A percentile compares a stretch with the other conserved stretches of the same genome.
Evolutionary conservation across 2,113 vertebrate genomes (phyloP).

Genomic region (Otocyon megalotis): DNA sequence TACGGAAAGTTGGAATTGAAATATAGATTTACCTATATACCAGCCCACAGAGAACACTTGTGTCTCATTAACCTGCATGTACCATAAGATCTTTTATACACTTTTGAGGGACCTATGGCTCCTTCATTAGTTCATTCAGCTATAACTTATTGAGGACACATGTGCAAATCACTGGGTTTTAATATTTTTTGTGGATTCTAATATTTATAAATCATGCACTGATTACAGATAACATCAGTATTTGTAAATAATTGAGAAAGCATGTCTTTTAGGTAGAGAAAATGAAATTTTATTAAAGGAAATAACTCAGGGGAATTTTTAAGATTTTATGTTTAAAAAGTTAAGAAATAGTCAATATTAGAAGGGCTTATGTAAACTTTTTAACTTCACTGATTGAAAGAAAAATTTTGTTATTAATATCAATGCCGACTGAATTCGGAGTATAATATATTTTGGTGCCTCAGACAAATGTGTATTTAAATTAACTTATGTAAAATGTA

Average conservation of each 20-base stretch:
- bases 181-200: constrained; percentile 56
- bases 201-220: constrained; percentile 57
- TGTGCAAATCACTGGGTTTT: constrained; percentile 47
- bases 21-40: background rate
- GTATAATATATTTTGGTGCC: constrained; percentile 53
- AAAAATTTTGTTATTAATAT: background rate
- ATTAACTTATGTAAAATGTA: constrained; percentile 70
- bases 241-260: constrained; percentile 59
- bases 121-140: constrained; percentile 46
- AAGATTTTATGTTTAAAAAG: constrained; percentile 45
- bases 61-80: background rate
- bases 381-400: constrained; percentile 19
- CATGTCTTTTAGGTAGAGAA: background rate
- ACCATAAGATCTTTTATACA: background rate
- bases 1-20: background rate
- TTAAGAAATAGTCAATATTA: constrained; percentile 54
- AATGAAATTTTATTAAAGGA: constrained; percentile 52
- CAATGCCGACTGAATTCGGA: constrained; percentile 30
- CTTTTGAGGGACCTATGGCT: constrained; percentile 21
- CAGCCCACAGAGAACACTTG: background rate
- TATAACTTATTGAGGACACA: constrained; percentile 28
- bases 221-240: background rate
- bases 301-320: constrained; percentile 69
- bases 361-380: background rate
- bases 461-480: constrained; percentile 75